phyloP scores from a whole-genome alignment of 92 coral and sea anemone genomes.

The Pocillopora meandrina region DNA sequence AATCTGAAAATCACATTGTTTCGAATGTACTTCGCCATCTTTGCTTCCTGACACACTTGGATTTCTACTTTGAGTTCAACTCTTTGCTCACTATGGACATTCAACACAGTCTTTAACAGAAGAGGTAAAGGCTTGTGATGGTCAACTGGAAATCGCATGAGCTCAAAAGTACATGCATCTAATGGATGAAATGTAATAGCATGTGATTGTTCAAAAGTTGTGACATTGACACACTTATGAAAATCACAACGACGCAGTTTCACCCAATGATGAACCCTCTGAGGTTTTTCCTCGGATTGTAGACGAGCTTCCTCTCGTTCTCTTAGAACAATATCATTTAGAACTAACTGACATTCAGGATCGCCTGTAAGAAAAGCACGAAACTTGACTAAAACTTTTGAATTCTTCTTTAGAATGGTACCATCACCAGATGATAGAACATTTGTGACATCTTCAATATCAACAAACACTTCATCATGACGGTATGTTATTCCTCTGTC shows the following conservation, averaged over 20 bases:
- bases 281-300: constrained; percentile 91
- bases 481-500: constrained; percentile 97
- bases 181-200: constrained; percentile 89
- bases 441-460: constrained; percentile 85
- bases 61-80: constrained; percentile 93
- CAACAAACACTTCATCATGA: constrained; percentile 93
- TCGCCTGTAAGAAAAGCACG: constrained; percentile 95
- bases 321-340: constrained; percentile 79
- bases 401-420: constrained; percentile 74
- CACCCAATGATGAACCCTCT: constrained; percentile 95
- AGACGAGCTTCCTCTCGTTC: constrained; percentile 91
- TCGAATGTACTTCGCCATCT: constrained; percentile 88
- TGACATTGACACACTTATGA: constrained; percentile 80
- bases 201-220: constrained; percentile 73
- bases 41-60: constrained; percentile 90
- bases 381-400: constrained; percentile 76
- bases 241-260: constrained; percentile 73
- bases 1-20: constrained; percentile 88
- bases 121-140: constrained; percentile 90
- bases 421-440: constrained; percentile 84
- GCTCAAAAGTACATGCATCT: constrained; percentile 98
- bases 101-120: constrained; percentile 68
- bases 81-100: constrained; percentile 81
- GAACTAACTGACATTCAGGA: constrained; percentile 92
- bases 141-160: constrained; percentile 94